Base-by-base conservation (phyloP, 2,113 vertebrate species). In the Paraplagusia blochii region DNA sequence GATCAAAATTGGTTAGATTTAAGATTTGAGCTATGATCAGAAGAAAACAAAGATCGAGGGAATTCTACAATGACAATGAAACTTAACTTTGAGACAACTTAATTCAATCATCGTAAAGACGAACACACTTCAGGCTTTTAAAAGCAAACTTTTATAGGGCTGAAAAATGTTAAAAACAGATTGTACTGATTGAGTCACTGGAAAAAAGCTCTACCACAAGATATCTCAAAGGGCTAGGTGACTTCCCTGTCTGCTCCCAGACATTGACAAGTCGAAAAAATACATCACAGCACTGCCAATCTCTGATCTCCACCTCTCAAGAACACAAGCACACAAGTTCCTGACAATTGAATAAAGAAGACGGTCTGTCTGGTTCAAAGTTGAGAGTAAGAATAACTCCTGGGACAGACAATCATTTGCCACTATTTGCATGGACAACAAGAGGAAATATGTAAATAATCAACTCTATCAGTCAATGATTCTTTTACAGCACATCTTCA, bases 341-440 rank as follows among this genome's bases (percentile, higher is more conserved):
- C 29, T 53, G 55, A 65, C 66, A 58, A 65, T 57, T 73, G 42
- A 58, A 45, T 48, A 18, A 61, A 63, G 48, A 71, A 65, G 46
- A 47, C 52, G 7, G 42, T 57, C 68, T 73, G 67, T 58, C 50
- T 29, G 57, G 36, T 42, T 42, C 62, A 36, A 36, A 7, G n/a
- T n/a, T n/a, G n/a, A 36, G 35, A 5, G 9, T 9, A 36, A 36
- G 9, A 36, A 36, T 36, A 36, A 36, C 35, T 9, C 5, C n/a
- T n/a, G n/a, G n/a, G n/a, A n/a, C n/a, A 71, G 35, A 63, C 59
- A 58, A 43, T 72, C 29, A 63, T 60, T 42, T 51, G 66, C 17
- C 35, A 48, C 44, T 17, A 52, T 51, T 35, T 58, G 29, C 58
- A 29, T 8, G 6, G 15, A 19, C 34, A n/a, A 8, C 43, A 36